phyloP scores from a whole-genome alignment of 2,113 vertebrate species.

The Lasiurus borealis region DNA sequence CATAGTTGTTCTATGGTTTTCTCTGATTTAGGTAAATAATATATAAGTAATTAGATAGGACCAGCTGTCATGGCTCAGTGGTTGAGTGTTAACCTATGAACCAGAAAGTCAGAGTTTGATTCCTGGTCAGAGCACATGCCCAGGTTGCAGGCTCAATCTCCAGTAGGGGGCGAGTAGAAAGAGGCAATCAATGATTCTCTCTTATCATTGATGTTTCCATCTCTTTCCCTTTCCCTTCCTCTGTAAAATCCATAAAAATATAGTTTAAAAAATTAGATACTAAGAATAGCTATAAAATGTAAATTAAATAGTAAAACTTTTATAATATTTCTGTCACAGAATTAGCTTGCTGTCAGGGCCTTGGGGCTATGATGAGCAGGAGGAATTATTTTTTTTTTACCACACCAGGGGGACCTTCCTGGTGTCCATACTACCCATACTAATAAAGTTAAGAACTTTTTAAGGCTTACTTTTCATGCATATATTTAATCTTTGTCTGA shows the following conservation, averaged over 20 bases:
- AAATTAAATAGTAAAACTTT: neutral
- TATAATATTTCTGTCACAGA: neutral
- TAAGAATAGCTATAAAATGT: neutral
- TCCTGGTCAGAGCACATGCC: no score
- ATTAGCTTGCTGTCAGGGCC: neutral
- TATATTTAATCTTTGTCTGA: neutral
- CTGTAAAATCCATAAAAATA: no score
- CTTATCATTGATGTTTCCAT: no score
- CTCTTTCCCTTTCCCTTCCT: no score
- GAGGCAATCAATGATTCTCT: no score
- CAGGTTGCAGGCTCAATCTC: no score
- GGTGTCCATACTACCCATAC: neutral
- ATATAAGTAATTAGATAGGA: neutral
- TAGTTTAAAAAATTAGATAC: no score
- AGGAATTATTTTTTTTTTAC: neutral
- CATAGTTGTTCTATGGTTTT: neutral
- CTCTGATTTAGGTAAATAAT: neutral
- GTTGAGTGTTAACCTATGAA: no score
- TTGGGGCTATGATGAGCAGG: neutral
- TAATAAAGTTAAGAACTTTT: neutral
- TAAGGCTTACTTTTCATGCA: neutral
- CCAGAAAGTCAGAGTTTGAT: no score
- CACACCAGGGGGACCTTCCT: neutral
- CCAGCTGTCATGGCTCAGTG: no score
- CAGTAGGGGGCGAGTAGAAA: no score